Evolutionary conservation across 2,888 invertebrate genomes (phyloP).

Genomic region (Mactromeris polynyma): DNA sequence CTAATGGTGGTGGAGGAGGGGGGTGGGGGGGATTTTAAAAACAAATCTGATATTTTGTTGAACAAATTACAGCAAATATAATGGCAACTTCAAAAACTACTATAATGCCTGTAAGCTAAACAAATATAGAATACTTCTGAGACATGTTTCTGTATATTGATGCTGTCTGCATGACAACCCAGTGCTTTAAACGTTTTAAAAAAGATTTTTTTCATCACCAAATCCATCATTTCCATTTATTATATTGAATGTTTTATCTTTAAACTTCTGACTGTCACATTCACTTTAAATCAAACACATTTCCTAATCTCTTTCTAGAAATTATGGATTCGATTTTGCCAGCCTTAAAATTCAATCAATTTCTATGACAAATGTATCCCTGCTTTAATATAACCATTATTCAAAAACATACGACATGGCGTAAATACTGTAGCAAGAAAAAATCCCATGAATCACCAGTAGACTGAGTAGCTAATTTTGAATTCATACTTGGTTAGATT

Average conservation of each 20-base stretch:
- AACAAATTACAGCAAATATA: neutral
- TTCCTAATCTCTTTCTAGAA: conserved; percentile 13
- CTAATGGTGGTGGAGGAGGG: too few species aligned
- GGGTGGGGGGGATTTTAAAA: too few species aligned
- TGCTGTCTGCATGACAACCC: neutral
- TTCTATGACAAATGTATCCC: conserved; percentile 40
- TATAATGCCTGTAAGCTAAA: neutral
- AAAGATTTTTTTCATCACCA: conserved; percentile 10
- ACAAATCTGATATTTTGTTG: neutral
- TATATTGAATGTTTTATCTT: conserved; percentile 15
- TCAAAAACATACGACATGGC: conserved; percentile 40
- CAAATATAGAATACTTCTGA: neutral
- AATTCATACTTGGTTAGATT: conserved; percentile 48
- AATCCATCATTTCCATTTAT: conserved; percentile 20
- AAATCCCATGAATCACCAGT: conserved; percentile 36
- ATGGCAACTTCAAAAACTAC: neutral
- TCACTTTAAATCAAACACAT: conserved; percentile 17
- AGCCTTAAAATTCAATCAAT: conserved; percentile 32
- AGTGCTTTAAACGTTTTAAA: conserved; percentile 4
- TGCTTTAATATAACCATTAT: conserved; percentile 41
- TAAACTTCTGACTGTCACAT: conserved; percentile 18
- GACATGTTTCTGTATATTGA: neutral
- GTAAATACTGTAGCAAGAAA: conserved; percentile 43
- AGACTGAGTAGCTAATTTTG: conserved; percentile 44
- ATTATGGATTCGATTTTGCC: conserved; percentile 30